These are phyloP conservation scores for Lipotes vexillifer DNA, from an alignment of 2,113 vertebrate genomes.

Conservation along the genomic window DNA sequence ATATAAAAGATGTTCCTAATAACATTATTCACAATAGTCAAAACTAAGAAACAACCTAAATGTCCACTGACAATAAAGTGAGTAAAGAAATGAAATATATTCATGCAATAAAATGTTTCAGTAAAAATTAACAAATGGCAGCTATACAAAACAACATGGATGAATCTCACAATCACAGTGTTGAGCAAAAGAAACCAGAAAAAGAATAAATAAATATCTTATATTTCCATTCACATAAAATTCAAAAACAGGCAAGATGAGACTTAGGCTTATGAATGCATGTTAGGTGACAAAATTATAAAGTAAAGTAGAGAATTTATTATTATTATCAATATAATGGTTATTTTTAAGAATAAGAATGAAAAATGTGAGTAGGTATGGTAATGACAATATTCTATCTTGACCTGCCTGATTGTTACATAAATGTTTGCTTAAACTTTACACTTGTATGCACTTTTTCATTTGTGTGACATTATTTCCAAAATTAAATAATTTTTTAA, in stretches of 20 bases:
- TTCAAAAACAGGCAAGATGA: background rate
- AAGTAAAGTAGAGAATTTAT: background rate
- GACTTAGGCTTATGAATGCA: background rate
- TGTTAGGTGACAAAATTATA: background rate
- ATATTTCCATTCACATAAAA: background rate
- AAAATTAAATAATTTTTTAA: background rate
- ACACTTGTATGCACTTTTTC: background rate
- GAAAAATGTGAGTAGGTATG: background rate
- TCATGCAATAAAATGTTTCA: background rate
- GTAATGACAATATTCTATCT: background rate
- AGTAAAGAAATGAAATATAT: background rate
- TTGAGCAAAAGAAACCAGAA: background rate
- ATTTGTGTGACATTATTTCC: background rate
- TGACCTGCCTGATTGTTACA: background rate
- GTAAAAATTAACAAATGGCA: background rate
- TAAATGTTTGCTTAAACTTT: background rate
- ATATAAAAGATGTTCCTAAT: background rate
- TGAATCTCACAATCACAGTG: background rate
- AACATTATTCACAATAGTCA: background rate
- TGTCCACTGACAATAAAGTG: background rate
- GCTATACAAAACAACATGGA: background rate
- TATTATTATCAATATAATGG: background rate
- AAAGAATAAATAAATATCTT: background rate
- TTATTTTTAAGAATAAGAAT: background rate
- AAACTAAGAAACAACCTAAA: background rate